Percentiles rank a stretch among this genome's conserved stretches.
phyloP scores from a whole-genome alignment of 2,797 vertebrate genomes.

The Tapirus indicus region DNA sequence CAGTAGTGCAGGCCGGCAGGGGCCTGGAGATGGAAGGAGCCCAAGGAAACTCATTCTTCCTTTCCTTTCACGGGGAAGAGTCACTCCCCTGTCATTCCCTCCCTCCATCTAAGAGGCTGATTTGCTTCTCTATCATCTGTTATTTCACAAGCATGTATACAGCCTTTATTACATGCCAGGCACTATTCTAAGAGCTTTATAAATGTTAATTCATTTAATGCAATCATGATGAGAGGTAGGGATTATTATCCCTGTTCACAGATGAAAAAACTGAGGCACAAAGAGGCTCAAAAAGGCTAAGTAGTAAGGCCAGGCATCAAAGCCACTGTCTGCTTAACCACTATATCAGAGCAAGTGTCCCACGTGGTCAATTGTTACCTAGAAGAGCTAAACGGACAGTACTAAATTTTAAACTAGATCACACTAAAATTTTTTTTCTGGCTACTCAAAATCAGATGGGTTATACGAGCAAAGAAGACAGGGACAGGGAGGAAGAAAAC shows the following conservation, averaged over 20 bases:
- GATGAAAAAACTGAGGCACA: background rate
- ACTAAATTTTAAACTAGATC: background rate
- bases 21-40: background rate
- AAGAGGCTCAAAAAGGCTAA: background rate
- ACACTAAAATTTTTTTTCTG: background rate
- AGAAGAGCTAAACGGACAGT: background rate
- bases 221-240: background rate
- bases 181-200: background rate
- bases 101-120: background rate
- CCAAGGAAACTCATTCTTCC: background rate
- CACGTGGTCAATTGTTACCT: accelerated
- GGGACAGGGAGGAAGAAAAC: background rate
- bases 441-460: background rate
- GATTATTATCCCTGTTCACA: background rate
- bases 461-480: background rate
- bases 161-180: background rate
- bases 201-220: background rate
- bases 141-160: background rate
- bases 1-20: background rate
- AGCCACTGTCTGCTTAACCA: background rate
- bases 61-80: background rate
- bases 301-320: background rate
- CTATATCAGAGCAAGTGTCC: background rate
- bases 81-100: background rate
- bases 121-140: background rate